These are phyloP conservation scores for Corydoras sp. DNA, from an alignment of 2,113 vertebrate genomes.

Conservation along the genomic window DNA sequence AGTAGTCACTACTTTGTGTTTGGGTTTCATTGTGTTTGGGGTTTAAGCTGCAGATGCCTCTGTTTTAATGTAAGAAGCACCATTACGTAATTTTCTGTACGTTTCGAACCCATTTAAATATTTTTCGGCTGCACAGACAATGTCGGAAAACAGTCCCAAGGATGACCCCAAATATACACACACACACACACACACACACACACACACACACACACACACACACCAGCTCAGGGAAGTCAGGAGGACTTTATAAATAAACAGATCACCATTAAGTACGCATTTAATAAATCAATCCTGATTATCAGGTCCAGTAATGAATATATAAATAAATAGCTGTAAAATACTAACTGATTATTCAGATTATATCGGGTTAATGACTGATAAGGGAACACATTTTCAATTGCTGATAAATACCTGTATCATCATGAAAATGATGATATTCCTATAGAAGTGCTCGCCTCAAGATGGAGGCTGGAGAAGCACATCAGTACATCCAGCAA, in stretches of 20 bases:
- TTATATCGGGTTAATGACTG: too few species aligned
- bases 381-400: too few species aligned
- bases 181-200: background rate
- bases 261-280: background rate
- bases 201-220: background rate
- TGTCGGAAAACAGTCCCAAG: conserved; percentile 22
- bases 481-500: conserved; percentile 49
- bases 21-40: conserved; percentile 6
- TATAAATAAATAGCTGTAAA: too few species aligned
- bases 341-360: too few species aligned
- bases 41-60: conserved; percentile 26
- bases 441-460: conserved; percentile 1
- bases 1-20: background rate
- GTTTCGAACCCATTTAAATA: conserved; percentile 32
- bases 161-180: background rate
- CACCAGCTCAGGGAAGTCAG: too few species aligned
- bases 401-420: too few species aligned
- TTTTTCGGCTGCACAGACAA: conserved; percentile 19
- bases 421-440: background rate
- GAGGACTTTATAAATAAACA: background rate
- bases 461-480: conserved; percentile 36
- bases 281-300: background rate
- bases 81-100: conserved; percentile 20
- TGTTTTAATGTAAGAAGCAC: conserved; percentile 7
- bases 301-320: background rate